Evolutionary conservation across 2,797 vertebrate species (phyloP), one percentile per base, ranked within the genome.

Genomic region (Propithecus deckenii): DNA sequence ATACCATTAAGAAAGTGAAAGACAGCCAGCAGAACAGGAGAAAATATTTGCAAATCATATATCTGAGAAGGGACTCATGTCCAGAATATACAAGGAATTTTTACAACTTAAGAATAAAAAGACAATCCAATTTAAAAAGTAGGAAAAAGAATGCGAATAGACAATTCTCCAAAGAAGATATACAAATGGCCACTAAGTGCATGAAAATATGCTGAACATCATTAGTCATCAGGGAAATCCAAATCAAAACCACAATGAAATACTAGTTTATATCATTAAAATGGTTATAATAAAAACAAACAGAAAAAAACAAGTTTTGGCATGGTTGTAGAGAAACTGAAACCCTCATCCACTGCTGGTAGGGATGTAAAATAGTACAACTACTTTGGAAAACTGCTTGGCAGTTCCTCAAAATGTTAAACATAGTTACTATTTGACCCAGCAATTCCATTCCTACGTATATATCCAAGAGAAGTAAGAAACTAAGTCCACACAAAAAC

Each of bases 331-430:
- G 28, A 93, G 78, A 91, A 91, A 75, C 0, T 59, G 32, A 79
- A 95, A 92, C 67, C 72, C 50, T 63, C 52, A 30, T 8, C 18
- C 28, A 25, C 18, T 32, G 78, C 52, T 65, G 65, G 28, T 80
- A n/a, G 46, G 46, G 46, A 71, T 59, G 10, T 48, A 50, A 69
- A 80, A 90, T 20, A 46, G 46, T 74, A 4, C 71, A 78, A 38
- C 50, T 84, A 52, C 57, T 84, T 48, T 89, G 83, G 61, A 41
- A 69, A 90, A 91, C 28, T 30, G 25, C 50, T n/a, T 86, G 30
- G 67, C 57, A 59, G 17, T 23, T 72, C n/a, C 75, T 94, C 90
- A 95, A 57, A 91, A 91, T 71, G 65, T 87, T 89, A 93, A 71
- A 72, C 35, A 84, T 0, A 50, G 52, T 79, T 72, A 67, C 32